Conservation (phyloP, 2,797 vertebrate species). For the Nothura maculosa region DNA sequence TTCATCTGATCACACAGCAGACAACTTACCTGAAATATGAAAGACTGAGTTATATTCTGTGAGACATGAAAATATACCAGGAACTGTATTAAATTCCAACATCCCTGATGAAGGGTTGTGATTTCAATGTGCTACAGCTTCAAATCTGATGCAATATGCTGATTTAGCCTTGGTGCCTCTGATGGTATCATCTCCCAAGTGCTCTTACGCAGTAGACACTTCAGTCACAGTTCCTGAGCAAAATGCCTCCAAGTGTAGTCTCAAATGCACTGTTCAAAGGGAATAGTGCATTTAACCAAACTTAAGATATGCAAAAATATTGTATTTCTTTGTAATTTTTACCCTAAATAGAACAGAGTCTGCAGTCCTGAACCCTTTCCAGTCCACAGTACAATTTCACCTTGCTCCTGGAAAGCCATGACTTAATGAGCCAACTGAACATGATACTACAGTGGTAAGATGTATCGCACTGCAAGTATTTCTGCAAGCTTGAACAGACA, state of each 20-base stretch:
- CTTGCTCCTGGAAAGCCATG: neutral
- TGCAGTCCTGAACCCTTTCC: neutral
- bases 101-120: neutral
- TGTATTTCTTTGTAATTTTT: neutral
- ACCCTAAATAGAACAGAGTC: fast-evolving
- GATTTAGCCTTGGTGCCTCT: neutral
- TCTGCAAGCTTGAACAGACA: neutral
- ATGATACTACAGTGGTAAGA: fast-evolving
- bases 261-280: too few relatives aligned
- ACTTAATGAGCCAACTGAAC: neutral
- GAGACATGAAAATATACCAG: neutral
- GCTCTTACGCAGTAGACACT: neutral
- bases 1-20: neutral
- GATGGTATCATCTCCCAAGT: neutral
- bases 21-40: neutral
- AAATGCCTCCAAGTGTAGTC: neutral
- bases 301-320: neutral
- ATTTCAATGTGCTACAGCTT: neutral
- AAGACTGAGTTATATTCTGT: neutral
- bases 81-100: neutral
- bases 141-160: neutral
- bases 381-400: neutral
- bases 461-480: neutral
- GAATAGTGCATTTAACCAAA: fast-evolving
- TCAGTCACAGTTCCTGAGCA: neutral